Base-by-base conservation (phyloP, 2,888 invertebrate genomes). In the Hypolimnas misippus region DNA sequence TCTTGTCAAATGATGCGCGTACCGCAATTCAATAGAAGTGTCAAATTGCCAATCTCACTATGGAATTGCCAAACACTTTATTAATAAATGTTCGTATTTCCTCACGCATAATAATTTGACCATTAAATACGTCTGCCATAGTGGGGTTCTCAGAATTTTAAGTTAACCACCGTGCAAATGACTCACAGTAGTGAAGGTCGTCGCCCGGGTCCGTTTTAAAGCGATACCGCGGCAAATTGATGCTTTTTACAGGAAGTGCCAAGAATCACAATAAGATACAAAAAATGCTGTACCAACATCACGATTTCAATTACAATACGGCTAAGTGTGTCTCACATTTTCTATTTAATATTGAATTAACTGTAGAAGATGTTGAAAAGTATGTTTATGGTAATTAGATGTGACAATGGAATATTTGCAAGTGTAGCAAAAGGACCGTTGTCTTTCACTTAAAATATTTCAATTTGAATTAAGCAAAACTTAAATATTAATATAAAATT, bases 101-200 rank as follows among this genome's bases (percentile, higher is more conserved):
- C 25, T 62, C 57, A 57, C 52, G 29, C 35, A 63, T 55, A 56
- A 64, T 52, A 59, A 57, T 42, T 60, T 61, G 35, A 55, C 44
- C 52, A 57, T 61, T 63, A 63, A 63, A 58, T 50, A 29, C 42
- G 44, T 31, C 21, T 61, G 49, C 54, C 40, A 68, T 54, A 54
- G 35, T 52, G 62, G 62, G 65, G 58, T 19, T 74, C 71, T 73
- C 65, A 72, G 76, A 75, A 75, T 72, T 72, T 76, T 70, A 69
- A 73, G 68, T 71, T 73, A 73, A 74, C 72, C 70, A 72, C 68
- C 64, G 68, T 64, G 67, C 69, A 73, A 73, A 76, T 79, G 80
- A 78, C 66, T 79, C 78, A 80, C 65, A 50, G 56, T 59, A 56
- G 56, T 65, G 73, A 78, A 78, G 79, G 79, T 78, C 76, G 73